phyloP scores from a whole-genome alignment of 2,113 vertebrate species.

The Coregonus clupeaformis region DNA sequence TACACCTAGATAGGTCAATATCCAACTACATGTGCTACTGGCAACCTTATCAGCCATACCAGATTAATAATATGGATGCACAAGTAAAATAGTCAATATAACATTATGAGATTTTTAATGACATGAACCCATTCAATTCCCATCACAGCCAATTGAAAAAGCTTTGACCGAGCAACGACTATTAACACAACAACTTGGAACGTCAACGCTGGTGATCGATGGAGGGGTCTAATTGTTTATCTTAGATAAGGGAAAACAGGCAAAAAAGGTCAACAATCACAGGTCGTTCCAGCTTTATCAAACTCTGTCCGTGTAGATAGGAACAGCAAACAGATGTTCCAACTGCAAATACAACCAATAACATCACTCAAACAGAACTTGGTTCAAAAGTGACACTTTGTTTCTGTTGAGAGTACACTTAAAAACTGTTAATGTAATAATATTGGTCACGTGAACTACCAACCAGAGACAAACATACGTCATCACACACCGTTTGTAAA shows the following conservation, averaged over 20 bases:
- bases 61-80: neutral
- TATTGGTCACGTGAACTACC: neutral
- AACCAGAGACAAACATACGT: neutral
- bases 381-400: neutral
- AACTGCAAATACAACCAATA: neutral
- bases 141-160: neutral
- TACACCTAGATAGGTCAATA: neutral
- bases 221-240: constrained; percentile 6
- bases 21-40: neutral
- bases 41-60: neutral
- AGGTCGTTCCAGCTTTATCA: neutral
- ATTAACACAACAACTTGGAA: neutral
- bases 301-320: neutral
- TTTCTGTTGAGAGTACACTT: neutral
- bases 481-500: neutral
- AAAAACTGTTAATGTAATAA: neutral
- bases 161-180: neutral
- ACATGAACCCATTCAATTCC: neutral
- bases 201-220: neutral
- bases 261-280: constrained; percentile 3
- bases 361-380: neutral
- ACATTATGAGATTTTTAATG: neutral
- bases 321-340: neutral
- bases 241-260: constrained; percentile 9
- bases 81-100: neutral